Conservation (phyloP, 2,113 vertebrate genomes). For the Cephalopholis sonnerati region DNA sequence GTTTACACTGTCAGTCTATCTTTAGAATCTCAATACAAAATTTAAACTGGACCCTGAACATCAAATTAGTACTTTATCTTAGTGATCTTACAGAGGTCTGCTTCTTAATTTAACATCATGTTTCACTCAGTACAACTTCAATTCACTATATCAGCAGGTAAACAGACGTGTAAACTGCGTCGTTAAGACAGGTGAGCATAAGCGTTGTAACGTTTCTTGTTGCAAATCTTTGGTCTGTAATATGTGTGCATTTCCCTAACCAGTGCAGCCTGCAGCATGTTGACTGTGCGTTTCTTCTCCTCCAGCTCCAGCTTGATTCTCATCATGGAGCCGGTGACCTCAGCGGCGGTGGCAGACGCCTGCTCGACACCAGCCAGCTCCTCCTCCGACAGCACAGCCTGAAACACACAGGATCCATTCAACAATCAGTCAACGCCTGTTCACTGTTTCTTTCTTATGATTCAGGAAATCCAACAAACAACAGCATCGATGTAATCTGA, state of each 20-base stretch:
- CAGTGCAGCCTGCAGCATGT: slow-evolving; percentile 92
- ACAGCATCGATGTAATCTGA: background rate
- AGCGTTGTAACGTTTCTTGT: too few relatives aligned
- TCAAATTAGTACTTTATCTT: too few relatives aligned
- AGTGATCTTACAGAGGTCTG: too few relatives aligned
- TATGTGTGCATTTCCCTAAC: slow-evolving; percentile 69
- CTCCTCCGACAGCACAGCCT: slow-evolving; percentile 88
- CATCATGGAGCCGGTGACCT: slow-evolving; percentile 87
- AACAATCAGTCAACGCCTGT: rapidly evolving
- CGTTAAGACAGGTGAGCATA: too few relatives aligned
- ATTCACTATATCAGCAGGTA: too few relatives aligned
- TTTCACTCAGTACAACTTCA: too few relatives aligned
- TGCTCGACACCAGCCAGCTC: slow-evolving; percentile 87
- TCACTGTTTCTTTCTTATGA: background rate
- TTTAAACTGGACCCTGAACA: too few relatives aligned
- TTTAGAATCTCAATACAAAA: too few relatives aligned
- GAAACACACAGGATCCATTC: slow-evolving; percentile 11
- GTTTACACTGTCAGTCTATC: too few relatives aligned
- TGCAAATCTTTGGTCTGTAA: too few relatives aligned
- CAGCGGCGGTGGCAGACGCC: slow-evolving; percentile 86
- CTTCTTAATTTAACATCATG: too few relatives aligned
- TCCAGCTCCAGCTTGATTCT: slow-evolving; percentile 92
- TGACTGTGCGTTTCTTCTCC: slow-evolving; percentile 90
- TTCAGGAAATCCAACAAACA: background rate
- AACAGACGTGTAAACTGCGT: too few relatives aligned